These are phyloP conservation scores for Drosophila sproati DNA, from an alignment of 1,140 invertebrate species.

Conservation along the genomic window DNA sequence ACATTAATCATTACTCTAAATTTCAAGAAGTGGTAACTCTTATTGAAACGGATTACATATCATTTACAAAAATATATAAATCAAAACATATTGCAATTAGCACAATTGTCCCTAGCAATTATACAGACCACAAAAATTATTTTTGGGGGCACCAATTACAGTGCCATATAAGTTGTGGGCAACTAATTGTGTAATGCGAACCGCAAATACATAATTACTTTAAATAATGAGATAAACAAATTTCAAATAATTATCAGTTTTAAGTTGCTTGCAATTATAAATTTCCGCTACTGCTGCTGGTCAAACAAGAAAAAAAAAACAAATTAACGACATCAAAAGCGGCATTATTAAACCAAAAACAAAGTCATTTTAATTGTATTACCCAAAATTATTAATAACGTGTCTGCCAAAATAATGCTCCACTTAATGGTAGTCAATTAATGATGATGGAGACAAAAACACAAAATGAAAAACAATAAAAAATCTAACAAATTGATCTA, in stretches of 20 bases:
- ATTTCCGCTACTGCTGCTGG: slow-evolving; percentile 2
- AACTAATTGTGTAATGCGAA: slow-evolving; percentile 39
- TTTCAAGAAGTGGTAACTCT: neutral
- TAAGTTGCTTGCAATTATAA: slow-evolving; percentile 46
- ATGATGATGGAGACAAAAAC: slow-evolving; percentile 11
- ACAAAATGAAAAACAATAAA: slow-evolving; percentile 14
- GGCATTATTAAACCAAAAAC: slow-evolving; percentile 65
- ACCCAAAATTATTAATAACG: slow-evolving; percentile 43
- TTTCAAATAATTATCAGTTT: slow-evolving; percentile 56
- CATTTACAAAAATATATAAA: neutral
- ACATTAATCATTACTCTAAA: too few relatives aligned
- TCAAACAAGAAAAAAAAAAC: slow-evolving; percentile 13
- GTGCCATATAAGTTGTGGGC: slow-evolving; percentile 3
- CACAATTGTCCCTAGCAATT: slow-evolving; percentile 12
- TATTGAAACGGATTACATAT: neutral
- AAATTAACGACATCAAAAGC: slow-evolving; percentile 58
- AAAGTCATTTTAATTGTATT: slow-evolving; percentile 63
- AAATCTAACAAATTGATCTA: neutral
- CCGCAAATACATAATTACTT: slow-evolving; percentile 56
- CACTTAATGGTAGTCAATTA: slow-evolving; percentile 41
- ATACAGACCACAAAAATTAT: slow-evolving; percentile 45
- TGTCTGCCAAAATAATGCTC: slow-evolving; percentile 26
- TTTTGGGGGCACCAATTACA: slow-evolving; percentile 53
- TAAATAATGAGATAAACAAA: slow-evolving; percentile 14
- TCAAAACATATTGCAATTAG: slow-evolving; percentile 1